These are phyloP conservation scores for Scelioninae gen. 2 DNA, from an alignment of 2,888 invertebrate species.

Conservation along the genomic window DNA sequence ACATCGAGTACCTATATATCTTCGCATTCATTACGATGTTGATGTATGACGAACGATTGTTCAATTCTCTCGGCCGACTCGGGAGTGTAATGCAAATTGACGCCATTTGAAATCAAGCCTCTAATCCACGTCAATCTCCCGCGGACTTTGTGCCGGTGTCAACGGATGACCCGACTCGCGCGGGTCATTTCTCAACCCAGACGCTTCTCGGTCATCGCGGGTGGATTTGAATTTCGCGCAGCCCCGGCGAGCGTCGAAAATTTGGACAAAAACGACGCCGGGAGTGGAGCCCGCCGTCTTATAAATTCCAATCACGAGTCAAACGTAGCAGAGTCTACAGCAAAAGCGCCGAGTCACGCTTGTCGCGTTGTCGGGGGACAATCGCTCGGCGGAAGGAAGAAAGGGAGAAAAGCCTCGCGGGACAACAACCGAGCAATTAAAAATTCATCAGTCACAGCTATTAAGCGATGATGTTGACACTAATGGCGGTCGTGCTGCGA, in stretches of 20 bases:
- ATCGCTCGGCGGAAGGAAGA: slow-evolving; percentile 31
- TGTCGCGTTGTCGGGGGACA: slow-evolving; percentile 46
- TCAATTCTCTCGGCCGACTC: slow-evolving; percentile 33
- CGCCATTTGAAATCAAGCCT: slow-evolving; percentile 48
- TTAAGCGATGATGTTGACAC: slow-evolving; percentile 51
- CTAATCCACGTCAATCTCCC: slow-evolving; percentile 35
- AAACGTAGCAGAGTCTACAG: slow-evolving; percentile 51
- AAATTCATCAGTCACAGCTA: slow-evolving; percentile 51
- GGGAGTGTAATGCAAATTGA: slow-evolving; percentile 51
- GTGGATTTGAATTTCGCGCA: background rate
- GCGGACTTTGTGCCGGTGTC: slow-evolving; percentile 34
- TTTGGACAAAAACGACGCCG: slow-evolving; percentile 23
- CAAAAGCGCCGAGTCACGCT: slow-evolving; percentile 59
- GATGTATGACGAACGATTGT: slow-evolving; percentile 53
- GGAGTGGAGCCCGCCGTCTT: slow-evolving; percentile 15
- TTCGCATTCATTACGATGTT: slow-evolving; percentile 36
- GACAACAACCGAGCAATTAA: slow-evolving; percentile 51
- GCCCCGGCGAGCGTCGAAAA: slow-evolving; percentile 13
- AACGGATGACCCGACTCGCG: slow-evolving; percentile 7
- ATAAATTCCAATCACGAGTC: slow-evolving; percentile 57
- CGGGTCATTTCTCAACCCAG: slow-evolving; percentile 17
- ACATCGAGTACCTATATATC: slow-evolving; percentile 40
- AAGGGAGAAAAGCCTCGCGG: slow-evolving; percentile 45
- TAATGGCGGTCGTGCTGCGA: slow-evolving; percentile 33
- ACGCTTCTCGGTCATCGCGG: too few relatives aligned